Base-by-base conservation (phyloP, 2,797 vertebrate genomes). In the Premnoplex brunnescens region DNA sequence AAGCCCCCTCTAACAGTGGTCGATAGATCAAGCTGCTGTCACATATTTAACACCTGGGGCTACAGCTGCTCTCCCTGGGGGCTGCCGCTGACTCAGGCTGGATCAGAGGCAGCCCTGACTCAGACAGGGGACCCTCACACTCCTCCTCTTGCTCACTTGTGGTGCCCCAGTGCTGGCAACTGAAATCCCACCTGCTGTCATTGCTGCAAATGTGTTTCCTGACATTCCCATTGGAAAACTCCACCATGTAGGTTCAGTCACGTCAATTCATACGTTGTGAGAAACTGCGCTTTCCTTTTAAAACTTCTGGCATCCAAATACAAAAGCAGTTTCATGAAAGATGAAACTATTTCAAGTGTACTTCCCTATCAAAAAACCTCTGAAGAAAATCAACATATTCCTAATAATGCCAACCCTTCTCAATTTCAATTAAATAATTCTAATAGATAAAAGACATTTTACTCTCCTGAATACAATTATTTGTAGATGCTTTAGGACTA, bases 11-110 rank as follows among this genome's bases (percentile, higher is more conserved):
- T 99, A 99, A 98, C 97, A 98, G 97, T 97, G 98, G 99, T 99
- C 99, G 97, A 99, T 99, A 99, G 98, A 99, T 99, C 99, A 99
- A 99, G 98, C 98, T 98, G 98, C 98, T 99, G 98, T 99, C 98
- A 98, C 97, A 87, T 98, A 98, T 98, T 99, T 98, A 98, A 98
- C 99, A 99, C 99, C 98, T 99, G 99, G 98, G 98, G 98, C 97
- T 96, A 85, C 97, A 97, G 97, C 98, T 97, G 97, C 96, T 94
- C 78, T 98, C 98, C 96, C 98, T 23, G 28, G 97, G 97, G 98
- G 96, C 90, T 95, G 97, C 94, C 23, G 30, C 89, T 91, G 95
- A 97, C 96, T 95, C 90, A 21, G 83, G 95, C 94, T 91, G 92
- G 96, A 98, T 97, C 97, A 96, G 96, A 98, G 97, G 89, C 92